Evolutionary conservation across 2,888 invertebrate species (phyloP).

Genomic region (Heliconius cydno): DNA sequence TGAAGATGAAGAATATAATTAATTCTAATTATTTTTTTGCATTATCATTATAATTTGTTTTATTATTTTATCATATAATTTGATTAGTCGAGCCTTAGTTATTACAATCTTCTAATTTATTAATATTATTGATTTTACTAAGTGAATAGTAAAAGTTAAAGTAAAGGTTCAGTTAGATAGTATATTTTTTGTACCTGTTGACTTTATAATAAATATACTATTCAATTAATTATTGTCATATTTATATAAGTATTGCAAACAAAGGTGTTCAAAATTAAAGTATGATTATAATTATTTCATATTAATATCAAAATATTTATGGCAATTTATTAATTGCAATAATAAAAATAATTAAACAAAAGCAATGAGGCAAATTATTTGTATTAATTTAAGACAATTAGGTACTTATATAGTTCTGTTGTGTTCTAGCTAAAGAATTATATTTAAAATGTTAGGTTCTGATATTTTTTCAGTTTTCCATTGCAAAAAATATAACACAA

Average conservation of each 20-base stretch:
- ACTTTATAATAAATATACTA: constrained; percentile 1
- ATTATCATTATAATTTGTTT: constrained; percentile 30
- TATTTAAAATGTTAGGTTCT: not conserved
- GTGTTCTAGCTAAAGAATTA: not conserved
- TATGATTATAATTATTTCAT: constrained; percentile 7
- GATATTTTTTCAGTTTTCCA: not conserved
- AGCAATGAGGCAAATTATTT: constrained; percentile 16
- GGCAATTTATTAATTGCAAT: not conserved
- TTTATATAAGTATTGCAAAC: constrained; percentile 16
- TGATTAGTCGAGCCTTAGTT: constrained; percentile 8
- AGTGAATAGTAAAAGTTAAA: constrained; percentile 12
- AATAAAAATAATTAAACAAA: not conserved
- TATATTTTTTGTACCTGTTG: constrained; percentile 38
- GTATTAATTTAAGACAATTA: constrained; percentile 11
- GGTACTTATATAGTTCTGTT: not conserved
- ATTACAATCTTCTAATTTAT: constrained; percentile 10
- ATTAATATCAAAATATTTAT: constrained; percentile 1
- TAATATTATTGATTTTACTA: not conserved
- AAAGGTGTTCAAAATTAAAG: constrained; percentile 16
- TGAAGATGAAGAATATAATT: constrained; percentile 88
- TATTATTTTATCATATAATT: constrained; percentile 24
- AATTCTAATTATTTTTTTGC: constrained; percentile 39
- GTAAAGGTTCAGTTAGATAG: constrained; percentile 33
- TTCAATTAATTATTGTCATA: constrained; percentile 6
- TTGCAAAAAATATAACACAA: not conserved